Evolutionary conservation across 2,797 vertebrate species (phyloP).

Genomic region (Numenius phaeopus): DNA sequence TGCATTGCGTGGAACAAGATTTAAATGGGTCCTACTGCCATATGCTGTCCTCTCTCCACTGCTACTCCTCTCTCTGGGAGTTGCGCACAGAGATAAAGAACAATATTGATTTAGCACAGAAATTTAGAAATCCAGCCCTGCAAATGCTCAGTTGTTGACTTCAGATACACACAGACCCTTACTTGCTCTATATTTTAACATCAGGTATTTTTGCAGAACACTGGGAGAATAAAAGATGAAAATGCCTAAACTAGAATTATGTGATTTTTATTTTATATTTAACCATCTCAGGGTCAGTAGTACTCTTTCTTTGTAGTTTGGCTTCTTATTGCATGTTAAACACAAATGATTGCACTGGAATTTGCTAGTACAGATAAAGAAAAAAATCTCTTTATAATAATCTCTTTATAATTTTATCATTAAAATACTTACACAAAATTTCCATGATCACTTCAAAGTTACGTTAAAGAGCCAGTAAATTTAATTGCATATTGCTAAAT

Average conservation of each 20-base stretch:
- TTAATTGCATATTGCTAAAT: background rate
- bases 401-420: background rate
- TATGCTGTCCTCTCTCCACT: background rate
- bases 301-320: background rate
- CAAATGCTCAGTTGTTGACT: background rate
- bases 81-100: background rate
- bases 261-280: background rate
- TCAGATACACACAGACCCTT: background rate
- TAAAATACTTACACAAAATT: background rate
- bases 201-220: background rate
- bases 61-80: background rate
- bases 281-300: background rate
- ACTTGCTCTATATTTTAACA: background rate
- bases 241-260: background rate
- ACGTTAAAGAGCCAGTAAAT: background rate
- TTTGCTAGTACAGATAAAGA: background rate
- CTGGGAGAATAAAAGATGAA: background rate
- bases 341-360: background rate
- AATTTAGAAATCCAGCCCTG: background rate
- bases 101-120: background rate
- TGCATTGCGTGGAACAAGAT: background rate
- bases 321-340: background rate
- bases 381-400: background rate
- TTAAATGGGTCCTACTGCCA: background rate
- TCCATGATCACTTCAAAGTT: background rate